Percentiles rank a stretch among this genome's conserved stretches.
phyloP scores from a whole-genome alignment of 2,888 invertebrate species.

The Selenia dentaria region DNA sequence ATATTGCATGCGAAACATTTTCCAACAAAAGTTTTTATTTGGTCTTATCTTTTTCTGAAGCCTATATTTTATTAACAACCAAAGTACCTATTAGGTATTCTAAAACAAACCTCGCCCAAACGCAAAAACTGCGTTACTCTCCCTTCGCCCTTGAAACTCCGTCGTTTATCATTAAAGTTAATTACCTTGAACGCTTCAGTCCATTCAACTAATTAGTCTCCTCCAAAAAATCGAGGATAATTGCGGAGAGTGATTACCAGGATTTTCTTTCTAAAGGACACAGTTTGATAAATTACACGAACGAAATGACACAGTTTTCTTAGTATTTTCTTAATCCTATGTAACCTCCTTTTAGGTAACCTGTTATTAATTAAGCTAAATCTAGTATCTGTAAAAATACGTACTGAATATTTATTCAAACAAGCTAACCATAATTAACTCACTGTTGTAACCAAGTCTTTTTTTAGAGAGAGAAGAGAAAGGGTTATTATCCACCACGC shows the following conservation, averaged over 20 bases:
- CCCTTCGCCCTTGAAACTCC: conserved; percentile 43
- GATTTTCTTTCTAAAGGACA: conserved; percentile 68
- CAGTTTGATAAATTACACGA: conserved; percentile 60
- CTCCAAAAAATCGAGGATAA: conserved; percentile 74
- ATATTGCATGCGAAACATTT: too few species aligned
- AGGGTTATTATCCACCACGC: too few species aligned
- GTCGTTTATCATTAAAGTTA: conserved; percentile 75
- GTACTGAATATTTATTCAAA: too few species aligned
- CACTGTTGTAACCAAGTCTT: too few species aligned
- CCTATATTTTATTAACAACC: not conserved
- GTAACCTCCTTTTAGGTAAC: too few species aligned
- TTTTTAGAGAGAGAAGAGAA: too few species aligned
- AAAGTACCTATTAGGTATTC: not conserved
- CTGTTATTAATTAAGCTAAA: too few species aligned
- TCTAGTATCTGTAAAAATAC: too few species aligned
- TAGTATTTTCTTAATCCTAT: conserved; percentile 32
- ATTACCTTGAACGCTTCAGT: conserved; percentile 70
- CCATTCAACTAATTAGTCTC: conserved; percentile 75
- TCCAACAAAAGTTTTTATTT: too few species aligned
- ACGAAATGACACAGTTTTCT: conserved; percentile 37
- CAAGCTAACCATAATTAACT: too few species aligned
- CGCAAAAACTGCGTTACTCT: conserved; percentile 16
- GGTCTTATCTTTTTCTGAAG: too few species aligned
- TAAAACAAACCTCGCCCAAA: conserved; percentile 13
- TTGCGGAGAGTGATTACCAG: conserved; percentile 73